Evolutionary conservation across 2,888 invertebrate species (phyloP).

Genomic region (Lithosia quadra): DNA sequence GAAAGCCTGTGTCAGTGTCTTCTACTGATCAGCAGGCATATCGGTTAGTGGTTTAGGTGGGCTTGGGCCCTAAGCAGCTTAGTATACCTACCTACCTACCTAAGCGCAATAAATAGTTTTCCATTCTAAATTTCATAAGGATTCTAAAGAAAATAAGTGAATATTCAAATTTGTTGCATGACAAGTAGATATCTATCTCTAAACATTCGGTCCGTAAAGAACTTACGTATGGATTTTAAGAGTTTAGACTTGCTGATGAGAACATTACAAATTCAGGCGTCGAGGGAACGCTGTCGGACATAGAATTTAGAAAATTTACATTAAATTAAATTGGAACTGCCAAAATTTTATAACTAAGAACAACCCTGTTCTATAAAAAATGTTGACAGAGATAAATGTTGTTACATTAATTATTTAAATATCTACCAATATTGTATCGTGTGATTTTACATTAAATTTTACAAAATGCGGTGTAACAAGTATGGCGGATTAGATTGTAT

Average conservation of each 20-base stretch:
- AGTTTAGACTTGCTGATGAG: slow-evolving; percentile 59
- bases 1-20: background rate
- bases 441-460: background rate
- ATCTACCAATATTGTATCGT: background rate
- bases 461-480: background rate
- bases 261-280: slow-evolving; percentile 54
- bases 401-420: background rate
- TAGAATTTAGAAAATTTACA: slow-evolving; percentile 33
- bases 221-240: slow-evolving; percentile 53
- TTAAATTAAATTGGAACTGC: slow-evolving; percentile 17
- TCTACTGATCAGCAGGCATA: background rate
- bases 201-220: slow-evolving; percentile 52
- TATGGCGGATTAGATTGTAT: background rate
- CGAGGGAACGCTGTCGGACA: slow-evolving; percentile 30
- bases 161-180: background rate
- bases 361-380: background rate
- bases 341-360: slow-evolving; percentile 14
- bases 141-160: background rate
- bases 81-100: no score
- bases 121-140: background rate
- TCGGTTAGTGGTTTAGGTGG: background rate
- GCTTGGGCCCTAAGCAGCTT: background rate
- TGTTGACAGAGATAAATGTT: slow-evolving; percentile 1
- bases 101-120: no score
- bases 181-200: slow-evolving; percentile 28